phyloP scores from a whole-genome alignment of 2,888 invertebrate genomes.

The Mechanitis mazaeus region DNA sequence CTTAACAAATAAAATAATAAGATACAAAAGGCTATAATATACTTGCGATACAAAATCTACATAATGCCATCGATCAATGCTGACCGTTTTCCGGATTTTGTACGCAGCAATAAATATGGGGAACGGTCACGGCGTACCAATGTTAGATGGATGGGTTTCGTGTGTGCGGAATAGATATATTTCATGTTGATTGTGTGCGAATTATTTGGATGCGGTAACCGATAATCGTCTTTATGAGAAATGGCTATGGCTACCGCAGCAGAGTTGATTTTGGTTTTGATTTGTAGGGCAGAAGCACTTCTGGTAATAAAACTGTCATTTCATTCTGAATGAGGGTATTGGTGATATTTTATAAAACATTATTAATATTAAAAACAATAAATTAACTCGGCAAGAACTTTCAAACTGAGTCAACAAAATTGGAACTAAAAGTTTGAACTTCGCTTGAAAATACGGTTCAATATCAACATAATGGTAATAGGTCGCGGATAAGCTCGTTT shows the following conservation, averaged over 20 bases:
- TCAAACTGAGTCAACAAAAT: no score
- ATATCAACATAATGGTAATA: not conserved
- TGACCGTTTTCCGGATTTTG: conserved; percentile 48
- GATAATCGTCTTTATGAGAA: conserved; percentile 30
- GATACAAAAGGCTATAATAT: conserved; percentile 27
- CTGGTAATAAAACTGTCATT: conserved; percentile 11
- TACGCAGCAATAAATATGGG: conserved; percentile 49
- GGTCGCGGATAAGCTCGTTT: conserved; percentile 1
- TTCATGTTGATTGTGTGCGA: conserved; percentile 46
- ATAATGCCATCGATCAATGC: conserved; percentile 51
- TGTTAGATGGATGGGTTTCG: conserved; percentile 47
- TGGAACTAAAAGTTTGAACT: no score
- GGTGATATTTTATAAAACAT: no score
- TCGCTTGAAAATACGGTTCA: not conserved
- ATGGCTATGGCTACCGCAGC: conserved; percentile 22
- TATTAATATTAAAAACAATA: no score
- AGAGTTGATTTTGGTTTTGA: conserved; percentile 21
- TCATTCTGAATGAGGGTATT: conserved; percentile 4
- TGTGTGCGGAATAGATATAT: conserved; percentile 40
- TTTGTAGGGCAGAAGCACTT: conserved; percentile 17
- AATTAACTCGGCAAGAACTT: no score
- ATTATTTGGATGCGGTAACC: conserved; percentile 33
- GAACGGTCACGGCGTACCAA: conserved; percentile 41
- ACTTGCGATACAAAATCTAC: conserved; percentile 29
- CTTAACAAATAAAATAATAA: conserved; percentile 27